Conservation (phyloP, 2,888 invertebrate genomes). For the Steinernema hermaphroditum region DNA sequence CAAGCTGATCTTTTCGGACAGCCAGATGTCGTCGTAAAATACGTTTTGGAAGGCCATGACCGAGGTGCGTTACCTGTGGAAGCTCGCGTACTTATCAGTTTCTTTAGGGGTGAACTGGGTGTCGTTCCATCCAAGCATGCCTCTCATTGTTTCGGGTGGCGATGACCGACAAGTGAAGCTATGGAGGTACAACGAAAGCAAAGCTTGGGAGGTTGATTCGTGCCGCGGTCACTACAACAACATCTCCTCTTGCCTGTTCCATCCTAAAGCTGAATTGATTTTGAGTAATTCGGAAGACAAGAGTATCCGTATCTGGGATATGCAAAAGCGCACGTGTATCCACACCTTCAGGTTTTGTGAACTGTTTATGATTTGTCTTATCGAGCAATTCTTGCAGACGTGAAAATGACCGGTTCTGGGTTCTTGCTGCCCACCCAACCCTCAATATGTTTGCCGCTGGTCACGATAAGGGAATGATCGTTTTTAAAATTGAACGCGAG, state of each 20-base stretch:
- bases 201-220: conserved; percentile 98
- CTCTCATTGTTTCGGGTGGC: conserved; percentile 94
- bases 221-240: conserved; percentile 99
- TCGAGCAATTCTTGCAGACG: conserved; percentile 70
- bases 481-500: conserved; percentile 79
- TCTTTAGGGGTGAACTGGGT: conserved; percentile 95
- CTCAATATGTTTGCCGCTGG: conserved; percentile 98
- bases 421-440: conserved; percentile 88
- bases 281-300: conserved; percentile 96
- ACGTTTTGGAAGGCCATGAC: conserved; percentile 77
- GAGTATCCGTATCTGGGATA: conserved; percentile 96
- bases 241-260: conserved; percentile 94
- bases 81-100: no score
- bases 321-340: conserved; percentile 88
- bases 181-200: conserved; percentile 76
- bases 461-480: conserved; percentile 95
- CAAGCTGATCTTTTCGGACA: conserved; percentile 90
- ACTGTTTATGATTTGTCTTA: neutral
- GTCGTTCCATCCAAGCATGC: conserved; percentile 89
- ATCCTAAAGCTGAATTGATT: conserved; percentile 90
- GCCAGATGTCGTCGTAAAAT: conserved; percentile 67
- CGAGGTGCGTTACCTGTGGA: conserved; percentile 70
- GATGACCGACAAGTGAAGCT: conserved; percentile 95
- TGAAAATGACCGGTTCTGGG: conserved; percentile 97
- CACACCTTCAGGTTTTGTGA: conserved; percentile 79